phyloP scores from a whole-genome alignment of 2,113 vertebrate species.

The Melospiza georgiana region DNA sequence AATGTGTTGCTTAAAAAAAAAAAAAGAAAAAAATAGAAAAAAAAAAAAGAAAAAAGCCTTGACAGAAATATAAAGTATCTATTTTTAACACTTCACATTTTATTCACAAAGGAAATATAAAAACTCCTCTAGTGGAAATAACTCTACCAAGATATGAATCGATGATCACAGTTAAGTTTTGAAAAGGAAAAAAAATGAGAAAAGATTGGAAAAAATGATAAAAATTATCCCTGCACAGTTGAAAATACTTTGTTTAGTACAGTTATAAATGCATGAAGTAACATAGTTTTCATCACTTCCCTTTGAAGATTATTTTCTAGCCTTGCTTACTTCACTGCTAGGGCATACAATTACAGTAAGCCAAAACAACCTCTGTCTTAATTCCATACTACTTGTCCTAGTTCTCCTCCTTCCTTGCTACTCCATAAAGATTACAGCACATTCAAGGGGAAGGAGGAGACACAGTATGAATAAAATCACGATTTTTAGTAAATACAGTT shows the following conservation, averaged over 20 bases:
- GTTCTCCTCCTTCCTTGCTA: not conserved
- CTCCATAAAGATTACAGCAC: not conserved
- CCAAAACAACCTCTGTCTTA: not conserved
- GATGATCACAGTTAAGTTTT: not conserved
- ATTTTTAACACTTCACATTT: conserved; percentile 62
- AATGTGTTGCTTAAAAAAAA: not conserved
- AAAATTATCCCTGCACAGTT: not conserved
- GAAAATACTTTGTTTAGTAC: not conserved
- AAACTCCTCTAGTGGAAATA: conserved; percentile 27
- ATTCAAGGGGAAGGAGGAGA: not conserved
- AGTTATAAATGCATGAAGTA: conserved; percentile 31
- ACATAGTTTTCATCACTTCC: not conserved
- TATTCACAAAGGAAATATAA: conserved; percentile 48
- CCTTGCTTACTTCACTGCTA: not conserved
- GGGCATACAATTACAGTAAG: not conserved
- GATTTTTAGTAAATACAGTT: not conserved
- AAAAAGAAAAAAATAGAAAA: too few relatives aligned
- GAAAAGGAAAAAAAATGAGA: not conserved
- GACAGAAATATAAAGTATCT: conserved; percentile 21
- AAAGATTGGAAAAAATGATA: not conserved
- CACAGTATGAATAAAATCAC: not conserved
- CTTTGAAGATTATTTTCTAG: conserved; percentile 2
- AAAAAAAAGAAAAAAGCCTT: not conserved
- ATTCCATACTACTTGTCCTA: not conserved
- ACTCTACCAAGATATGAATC: not conserved